Evolutionary conservation across 2,113 vertebrate species (phyloP).

Genomic region (Hoplias malabaricus): DNA sequence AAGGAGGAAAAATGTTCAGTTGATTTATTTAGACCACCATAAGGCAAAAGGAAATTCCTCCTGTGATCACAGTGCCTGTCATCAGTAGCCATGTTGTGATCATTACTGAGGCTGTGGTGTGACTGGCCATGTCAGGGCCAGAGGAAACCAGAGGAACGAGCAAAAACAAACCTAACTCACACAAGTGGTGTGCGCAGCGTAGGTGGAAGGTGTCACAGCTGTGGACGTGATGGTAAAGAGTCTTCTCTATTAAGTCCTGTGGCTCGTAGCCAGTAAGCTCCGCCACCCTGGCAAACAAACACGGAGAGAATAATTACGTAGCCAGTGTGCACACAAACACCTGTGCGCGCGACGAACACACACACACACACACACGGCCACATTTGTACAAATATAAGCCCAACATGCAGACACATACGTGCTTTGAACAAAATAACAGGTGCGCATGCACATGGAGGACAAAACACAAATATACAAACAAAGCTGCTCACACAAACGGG

Average conservation of each 20-base stretch:
- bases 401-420: conserved; percentile 20
- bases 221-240: conserved; percentile 96
- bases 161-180: conserved; percentile 79
- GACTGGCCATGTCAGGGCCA: conserved; percentile 5
- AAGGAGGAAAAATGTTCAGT: not conserved
- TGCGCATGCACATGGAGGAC: conserved; percentile 1
- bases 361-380: not conserved
- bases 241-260: conserved; percentile 98
- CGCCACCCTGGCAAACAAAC: conserved; percentile 80
- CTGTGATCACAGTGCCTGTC: not conserved
- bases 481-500: conserved; percentile 23
- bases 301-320: conserved; percentile 38
- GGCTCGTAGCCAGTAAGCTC: conserved; percentile 98
- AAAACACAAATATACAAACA: conserved; percentile 20
- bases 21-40: not conserved
- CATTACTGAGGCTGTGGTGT: not conserved
- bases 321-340: conserved; percentile 41
- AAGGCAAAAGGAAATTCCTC: not conserved
- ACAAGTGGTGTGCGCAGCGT: conserved; percentile 92
- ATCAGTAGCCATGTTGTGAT: conserved; percentile 22
- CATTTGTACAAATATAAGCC: conserved; percentile 12
- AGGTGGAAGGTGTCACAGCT: conserved; percentile 97
- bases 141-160: conserved; percentile 45
- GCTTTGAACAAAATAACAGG: conserved; percentile 41
- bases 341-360: conserved; percentile 4